Percentiles rank a stretch among this genome's conserved stretches.
Conservation (phyloP, 2,888 invertebrate species). For the Cecidostiba fungosa region DNA sequence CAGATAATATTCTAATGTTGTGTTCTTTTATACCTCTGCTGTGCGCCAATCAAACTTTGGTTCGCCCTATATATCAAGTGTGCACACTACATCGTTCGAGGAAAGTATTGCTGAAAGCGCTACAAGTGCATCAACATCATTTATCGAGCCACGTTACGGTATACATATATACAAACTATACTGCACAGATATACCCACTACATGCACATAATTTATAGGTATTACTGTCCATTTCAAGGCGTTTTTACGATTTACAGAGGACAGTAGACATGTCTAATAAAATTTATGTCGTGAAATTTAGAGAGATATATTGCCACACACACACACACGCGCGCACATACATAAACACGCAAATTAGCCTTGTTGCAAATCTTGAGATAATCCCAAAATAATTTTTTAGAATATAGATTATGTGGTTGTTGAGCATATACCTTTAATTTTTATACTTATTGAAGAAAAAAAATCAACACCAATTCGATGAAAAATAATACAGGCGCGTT, state of each 20-base stretch:
- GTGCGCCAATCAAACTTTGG: background rate
- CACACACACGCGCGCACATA: background rate
- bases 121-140: background rate
- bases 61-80: background rate
- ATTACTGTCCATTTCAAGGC: slow-evolving; percentile 45
- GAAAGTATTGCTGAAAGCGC: slow-evolving; percentile 42
- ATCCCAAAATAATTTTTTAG: background rate
- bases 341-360: background rate
- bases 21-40: too few relatives aligned
- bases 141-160: background rate
- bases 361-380: background rate
- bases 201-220: slow-evolving; percentile 37
- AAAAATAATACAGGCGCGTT: background rate
- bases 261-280: background rate
- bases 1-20: too few relatives aligned
- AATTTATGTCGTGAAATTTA: slow-evolving; percentile 6
- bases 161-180: background rate
- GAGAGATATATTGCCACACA: background rate
- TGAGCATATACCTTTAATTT: background rate
- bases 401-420: background rate
- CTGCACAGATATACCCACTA: slow-evolving; percentile 2
- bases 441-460: background rate
- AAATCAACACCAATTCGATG: background rate
- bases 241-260: slow-evolving; percentile 58
- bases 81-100: slow-evolving; percentile 13